Evolutionary conservation across 2,888 invertebrate species (phyloP).

Genomic region (Eudiplozoon nipponicum): DNA sequence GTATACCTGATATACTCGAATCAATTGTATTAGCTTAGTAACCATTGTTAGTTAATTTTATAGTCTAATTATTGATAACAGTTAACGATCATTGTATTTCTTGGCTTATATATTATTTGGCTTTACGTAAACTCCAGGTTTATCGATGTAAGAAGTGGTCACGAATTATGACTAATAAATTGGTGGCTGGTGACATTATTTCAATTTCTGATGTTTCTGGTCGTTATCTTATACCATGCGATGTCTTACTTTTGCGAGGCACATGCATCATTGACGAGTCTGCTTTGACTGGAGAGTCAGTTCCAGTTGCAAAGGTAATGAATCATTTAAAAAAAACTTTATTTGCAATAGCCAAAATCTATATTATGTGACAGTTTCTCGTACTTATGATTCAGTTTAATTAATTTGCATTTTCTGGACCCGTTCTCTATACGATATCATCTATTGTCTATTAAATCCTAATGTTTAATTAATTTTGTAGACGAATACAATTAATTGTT

Average conservation of each 20-base stretch:
- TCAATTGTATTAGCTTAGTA: too few relatives aligned
- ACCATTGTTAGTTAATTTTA: too few relatives aligned
- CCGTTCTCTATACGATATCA: too few relatives aligned
- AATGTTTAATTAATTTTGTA: too few relatives aligned
- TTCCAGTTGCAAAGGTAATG: slow-evolving; percentile 66
- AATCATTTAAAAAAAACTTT: too few relatives aligned
- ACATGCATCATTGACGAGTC: slow-evolving; percentile 93
- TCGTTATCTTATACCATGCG: slow-evolving; percentile 51
- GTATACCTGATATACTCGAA: too few relatives aligned
- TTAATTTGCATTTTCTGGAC: not conserved
- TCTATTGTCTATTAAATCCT: too few relatives aligned
- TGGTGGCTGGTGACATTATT: slow-evolving; percentile 76
- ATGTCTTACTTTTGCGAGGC: slow-evolving; percentile 60
- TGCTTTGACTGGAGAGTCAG: slow-evolving; percentile 87
- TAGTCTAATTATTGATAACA: too few relatives aligned
- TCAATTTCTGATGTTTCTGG: slow-evolving; percentile 37
- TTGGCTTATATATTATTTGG: too few relatives aligned
- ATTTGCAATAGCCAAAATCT: too few relatives aligned
- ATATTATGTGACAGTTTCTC: not conserved
- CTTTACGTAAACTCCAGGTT: slow-evolving; percentile 32
- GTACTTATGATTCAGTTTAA: not conserved
- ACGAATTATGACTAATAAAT: slow-evolving; percentile 46
- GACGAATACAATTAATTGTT: too few relatives aligned
- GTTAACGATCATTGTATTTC: too few relatives aligned
- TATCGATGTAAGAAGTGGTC: slow-evolving; percentile 67